Percentiles rank a stretch among this genome's conserved stretches.
Conservation (phyloP, 2,113 vertebrate genomes). For the Illadopsis cleaveri region DNA sequence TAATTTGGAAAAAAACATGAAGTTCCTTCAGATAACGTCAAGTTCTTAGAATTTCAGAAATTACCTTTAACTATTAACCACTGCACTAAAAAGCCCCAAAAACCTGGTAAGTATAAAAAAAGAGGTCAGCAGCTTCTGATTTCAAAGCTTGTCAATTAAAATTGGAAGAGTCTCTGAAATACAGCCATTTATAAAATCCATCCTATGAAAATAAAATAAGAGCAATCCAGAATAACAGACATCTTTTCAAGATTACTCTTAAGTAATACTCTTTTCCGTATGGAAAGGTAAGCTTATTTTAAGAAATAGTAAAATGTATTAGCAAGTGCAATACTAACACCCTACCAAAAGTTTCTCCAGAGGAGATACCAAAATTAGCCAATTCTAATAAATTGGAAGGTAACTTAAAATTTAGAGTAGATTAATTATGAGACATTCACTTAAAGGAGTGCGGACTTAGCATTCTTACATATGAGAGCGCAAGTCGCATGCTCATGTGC, state of each 20-base stretch:
- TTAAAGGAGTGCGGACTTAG: neutral
- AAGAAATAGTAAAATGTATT: neutral
- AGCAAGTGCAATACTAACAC: neutral
- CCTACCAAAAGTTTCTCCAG: neutral
- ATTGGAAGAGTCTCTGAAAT: neutral
- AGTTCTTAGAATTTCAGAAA: neutral
- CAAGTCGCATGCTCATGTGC: neutral
- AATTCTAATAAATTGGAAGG: conserved; percentile 37
- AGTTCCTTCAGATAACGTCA: neutral
- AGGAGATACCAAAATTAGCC: conserved; percentile 7
- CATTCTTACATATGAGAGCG: neutral
- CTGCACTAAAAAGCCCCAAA: neutral
- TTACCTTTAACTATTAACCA: neutral
- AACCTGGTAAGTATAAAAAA: neutral
- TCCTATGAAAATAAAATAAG: neutral
- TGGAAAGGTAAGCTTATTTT: neutral
- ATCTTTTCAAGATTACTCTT: neutral
- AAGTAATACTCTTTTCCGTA: neutral
- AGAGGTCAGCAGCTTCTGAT: neutral
- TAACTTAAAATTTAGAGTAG: neutral
- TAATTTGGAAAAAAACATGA: neutral
- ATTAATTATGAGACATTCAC: neutral
- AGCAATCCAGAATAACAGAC: neutral
- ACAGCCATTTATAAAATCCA: neutral
- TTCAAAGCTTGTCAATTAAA: neutral